Base-by-base conservation (phyloP, 2,797 vertebrate species). In the Anas bernieri region DNA sequence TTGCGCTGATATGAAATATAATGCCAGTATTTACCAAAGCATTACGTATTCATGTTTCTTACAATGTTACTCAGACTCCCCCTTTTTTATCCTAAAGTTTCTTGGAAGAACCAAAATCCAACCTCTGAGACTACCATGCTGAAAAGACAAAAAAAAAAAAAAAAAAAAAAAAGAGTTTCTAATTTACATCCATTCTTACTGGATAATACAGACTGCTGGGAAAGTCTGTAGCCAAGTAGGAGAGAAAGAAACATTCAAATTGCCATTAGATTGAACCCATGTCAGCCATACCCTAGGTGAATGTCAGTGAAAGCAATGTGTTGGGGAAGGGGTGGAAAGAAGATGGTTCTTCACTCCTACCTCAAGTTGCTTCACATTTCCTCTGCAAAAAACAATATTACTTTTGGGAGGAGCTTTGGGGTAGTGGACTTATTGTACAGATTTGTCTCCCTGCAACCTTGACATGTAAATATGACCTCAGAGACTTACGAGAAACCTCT, bases 181-280 rank as follows among this genome's bases (percentile, higher is more conserved):
- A 67, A 33, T 76, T 94, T 87, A 37, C 55, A 63, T 73, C 62
- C 39, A 30, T 93, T 94, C 59, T 92, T 95, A 72, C 50, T 73
- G 59, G 81, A 45, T 82, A 93, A 92, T 56, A 76, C 4, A 6
- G 58, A 62, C 61, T 54, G 31, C 41, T 69, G 61, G 64, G 43
- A 52, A 90, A 85, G 61, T 85, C 52, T 59, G 88, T 43, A 88
- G 76, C 31, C 63, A 91, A 85, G n/a, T 67, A 58, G 73, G 55
- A 92, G 50, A 70, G 58, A 92, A 93, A 76, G 22, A 72, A 76
- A 59, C 33, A 50, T 68, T 41, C 28, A 73, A 41, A 54, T 30
- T 0, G 0, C 26, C 30, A 26, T 26, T 37, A 82, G 39, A 55
- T 14, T 17, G 26, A 26, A 37, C 20, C 6, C 30, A 43, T 2